Evolutionary conservation across 2,113 vertebrate species (phyloP).

Genomic region (Bungarus multicinctus): DNA sequence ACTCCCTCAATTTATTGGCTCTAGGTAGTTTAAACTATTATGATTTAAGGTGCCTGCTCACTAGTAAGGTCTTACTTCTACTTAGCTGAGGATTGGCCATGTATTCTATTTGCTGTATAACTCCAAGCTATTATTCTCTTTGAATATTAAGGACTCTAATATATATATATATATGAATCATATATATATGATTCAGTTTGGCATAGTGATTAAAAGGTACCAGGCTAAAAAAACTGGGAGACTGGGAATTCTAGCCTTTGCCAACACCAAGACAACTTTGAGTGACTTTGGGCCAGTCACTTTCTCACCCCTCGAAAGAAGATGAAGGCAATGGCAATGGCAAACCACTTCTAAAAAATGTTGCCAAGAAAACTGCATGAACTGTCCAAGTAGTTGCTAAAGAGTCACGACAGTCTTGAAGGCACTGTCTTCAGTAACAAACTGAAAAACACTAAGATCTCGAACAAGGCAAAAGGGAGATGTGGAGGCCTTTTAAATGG

Average conservation of each 20-base stretch:
- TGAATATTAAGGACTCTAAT: no score
- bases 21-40: neutral
- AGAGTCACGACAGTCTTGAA: neutral
- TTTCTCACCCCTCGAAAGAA: neutral
- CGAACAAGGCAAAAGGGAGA: neutral
- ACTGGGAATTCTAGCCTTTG: neutral
- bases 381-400: neutral
- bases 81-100: neutral
- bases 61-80: neutral
- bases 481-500: neutral
- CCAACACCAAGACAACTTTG: neutral
- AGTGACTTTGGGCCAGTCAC: neutral
- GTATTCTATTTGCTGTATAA: no score
- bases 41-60: neutral
- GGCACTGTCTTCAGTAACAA: neutral
- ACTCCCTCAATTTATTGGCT: neutral
- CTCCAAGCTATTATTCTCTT: neutral
- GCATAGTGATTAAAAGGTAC: neutral
- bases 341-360: neutral
- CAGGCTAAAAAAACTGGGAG: neutral
- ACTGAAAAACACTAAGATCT: neutral
- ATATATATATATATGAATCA: no score
- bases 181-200: neutral
- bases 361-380: neutral
- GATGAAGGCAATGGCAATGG: neutral